Conservation (phyloP, 2,113 vertebrate species). For the Peromyscus polionotus region DNA sequence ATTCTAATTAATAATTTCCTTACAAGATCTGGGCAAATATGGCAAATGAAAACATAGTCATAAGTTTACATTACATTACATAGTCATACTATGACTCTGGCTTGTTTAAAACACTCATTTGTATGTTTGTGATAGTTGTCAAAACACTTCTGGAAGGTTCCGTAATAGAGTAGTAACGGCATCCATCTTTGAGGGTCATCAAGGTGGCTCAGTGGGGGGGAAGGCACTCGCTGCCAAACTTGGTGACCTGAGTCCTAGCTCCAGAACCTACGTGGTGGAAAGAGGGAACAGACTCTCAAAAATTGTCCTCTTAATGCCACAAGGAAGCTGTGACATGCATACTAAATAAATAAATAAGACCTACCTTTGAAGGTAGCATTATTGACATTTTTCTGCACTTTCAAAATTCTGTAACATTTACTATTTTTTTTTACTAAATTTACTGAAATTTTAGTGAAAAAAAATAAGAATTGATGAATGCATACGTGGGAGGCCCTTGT, state of each 20-base stretch:
- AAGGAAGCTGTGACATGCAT: not conserved
- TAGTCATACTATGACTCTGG: not conserved
- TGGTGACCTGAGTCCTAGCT: not conserved
- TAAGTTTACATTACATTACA: too few species aligned
- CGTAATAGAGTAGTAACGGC: not conserved
- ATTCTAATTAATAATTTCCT: not conserved
- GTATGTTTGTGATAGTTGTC: not conserved
- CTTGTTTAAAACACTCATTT: not conserved
- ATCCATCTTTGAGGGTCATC: not conserved
- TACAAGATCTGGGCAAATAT: not conserved
- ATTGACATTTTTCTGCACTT: not conserved
- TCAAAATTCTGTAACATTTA: slow-evolving; percentile 21
- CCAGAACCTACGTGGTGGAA: not conserved
- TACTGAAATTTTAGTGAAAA: not conserved
- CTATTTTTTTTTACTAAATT: not conserved
- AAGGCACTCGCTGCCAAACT: not conserved
- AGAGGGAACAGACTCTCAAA: not conserved
- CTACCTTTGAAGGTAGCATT: not conserved
- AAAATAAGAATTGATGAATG: not conserved
- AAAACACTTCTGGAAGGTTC: not conserved
- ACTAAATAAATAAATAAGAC: not conserved
- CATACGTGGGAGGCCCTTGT: not conserved
- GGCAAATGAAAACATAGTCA: not conserved
- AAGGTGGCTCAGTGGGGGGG: not conserved
- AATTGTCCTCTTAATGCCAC: not conserved